A percentile compares a stretch with the other conserved stretches of the same genome.
These are phyloP conservation scores for Chloebia gouldiae DNA, from an alignment of 2,113 vertebrate genomes.

Conservation along the genomic window DNA sequence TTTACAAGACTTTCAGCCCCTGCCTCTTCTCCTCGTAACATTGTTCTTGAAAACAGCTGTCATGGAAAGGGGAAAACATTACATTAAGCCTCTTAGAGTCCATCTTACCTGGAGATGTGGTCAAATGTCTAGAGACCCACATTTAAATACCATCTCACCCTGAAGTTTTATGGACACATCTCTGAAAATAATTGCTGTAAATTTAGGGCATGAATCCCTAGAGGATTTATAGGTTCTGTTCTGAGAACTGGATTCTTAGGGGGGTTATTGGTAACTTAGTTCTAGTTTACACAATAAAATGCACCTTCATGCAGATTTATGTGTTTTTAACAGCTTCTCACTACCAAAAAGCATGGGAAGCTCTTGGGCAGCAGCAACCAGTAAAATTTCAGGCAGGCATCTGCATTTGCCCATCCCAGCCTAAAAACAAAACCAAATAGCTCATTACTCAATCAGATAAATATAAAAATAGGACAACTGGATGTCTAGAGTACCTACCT, in stretches of 20 bases:
- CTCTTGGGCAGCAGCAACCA: background rate
- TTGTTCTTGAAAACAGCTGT: background rate
- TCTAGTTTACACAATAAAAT: background rate
- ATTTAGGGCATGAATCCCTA: background rate
- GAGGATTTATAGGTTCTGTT: background rate
- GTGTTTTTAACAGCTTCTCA: background rate
- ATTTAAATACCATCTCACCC: background rate
- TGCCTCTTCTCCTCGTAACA: background rate
- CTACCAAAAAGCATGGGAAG: background rate
- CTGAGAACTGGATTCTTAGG: background rate
- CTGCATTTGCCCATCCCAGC: background rate
- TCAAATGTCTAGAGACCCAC: background rate
- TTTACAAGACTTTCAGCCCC: background rate
- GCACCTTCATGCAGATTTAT: background rate
- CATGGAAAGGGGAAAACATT: background rate
- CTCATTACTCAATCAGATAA: background rate
- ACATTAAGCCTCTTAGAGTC: fast-evolving
- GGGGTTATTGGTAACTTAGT: background rate
- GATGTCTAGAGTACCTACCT: background rate
- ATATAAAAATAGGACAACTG: background rate
- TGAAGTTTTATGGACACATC: background rate
- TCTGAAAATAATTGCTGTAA: background rate
- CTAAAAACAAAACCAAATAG: background rate
- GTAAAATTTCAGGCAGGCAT: background rate
- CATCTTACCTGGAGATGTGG: background rate